phyloP scores from a whole-genome alignment of 2,113 vertebrate genomes.

The Amphilophus citrinellus region DNA sequence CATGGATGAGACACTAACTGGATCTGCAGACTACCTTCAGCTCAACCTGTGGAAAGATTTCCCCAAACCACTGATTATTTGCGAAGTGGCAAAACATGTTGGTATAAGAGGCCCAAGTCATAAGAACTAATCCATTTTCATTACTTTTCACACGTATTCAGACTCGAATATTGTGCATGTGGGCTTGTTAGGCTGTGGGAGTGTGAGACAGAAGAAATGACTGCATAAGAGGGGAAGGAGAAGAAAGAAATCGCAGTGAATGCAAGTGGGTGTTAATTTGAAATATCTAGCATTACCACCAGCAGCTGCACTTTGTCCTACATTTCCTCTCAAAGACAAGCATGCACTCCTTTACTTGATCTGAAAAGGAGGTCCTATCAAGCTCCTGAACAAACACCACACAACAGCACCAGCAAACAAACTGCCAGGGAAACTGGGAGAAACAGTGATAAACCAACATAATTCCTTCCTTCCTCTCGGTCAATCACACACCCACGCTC shows the following conservation, averaged over 20 bases:
- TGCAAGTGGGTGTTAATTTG: constrained; percentile 37
- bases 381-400: constrained; percentile 62
- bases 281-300: constrained; percentile 56
- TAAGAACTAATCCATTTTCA: not conserved
- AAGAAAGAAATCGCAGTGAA: constrained; percentile 19
- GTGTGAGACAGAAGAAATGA: constrained; percentile 17
- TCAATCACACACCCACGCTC: constrained; percentile 53
- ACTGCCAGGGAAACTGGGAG: constrained; percentile 39
- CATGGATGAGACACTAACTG: not conserved
- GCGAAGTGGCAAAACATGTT: not conserved
- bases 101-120: not conserved
- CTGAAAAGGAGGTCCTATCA: constrained; percentile 58
- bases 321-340: constrained; percentile 48
- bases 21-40: not conserved
- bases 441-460: constrained; percentile 31
- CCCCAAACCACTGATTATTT: not conserved
- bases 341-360: constrained; percentile 32
- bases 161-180: constrained; percentile 23
- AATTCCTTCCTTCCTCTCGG: constrained; percentile 52
- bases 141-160: constrained; percentile 16
- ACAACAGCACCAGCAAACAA: constrained; percentile 37
- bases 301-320: constrained; percentile 59
- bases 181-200: constrained; percentile 1
- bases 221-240: not conserved
- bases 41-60: constrained; percentile 3